These are phyloP conservation scores for Typhlichthys subterraneus DNA, from an alignment of 2,797 vertebrate genomes.

Conservation along the genomic window DNA sequence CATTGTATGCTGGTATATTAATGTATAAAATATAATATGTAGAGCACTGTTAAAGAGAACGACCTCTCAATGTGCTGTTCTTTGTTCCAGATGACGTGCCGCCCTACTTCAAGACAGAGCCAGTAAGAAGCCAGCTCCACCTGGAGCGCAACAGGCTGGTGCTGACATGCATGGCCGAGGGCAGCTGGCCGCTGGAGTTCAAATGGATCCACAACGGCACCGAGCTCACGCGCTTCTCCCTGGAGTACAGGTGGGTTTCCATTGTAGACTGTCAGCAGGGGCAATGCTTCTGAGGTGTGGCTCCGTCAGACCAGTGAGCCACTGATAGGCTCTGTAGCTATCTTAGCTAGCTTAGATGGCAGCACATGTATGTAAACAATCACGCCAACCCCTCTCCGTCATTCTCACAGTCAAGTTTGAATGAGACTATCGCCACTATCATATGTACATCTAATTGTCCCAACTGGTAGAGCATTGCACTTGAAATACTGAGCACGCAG, in stretches of 20 bases:
- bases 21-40: background rate
- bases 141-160: slow-evolving; percentile 96
- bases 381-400: no score
- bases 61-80: background rate
- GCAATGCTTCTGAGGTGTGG: no score
- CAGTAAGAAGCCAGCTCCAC: slow-evolving; percentile 90
- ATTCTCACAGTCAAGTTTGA: no score
- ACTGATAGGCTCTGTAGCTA: no score
- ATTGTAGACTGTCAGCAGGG: no score
- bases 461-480: no score
- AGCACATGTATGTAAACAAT: no score
- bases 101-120: slow-evolving; percentile 97
- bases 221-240: slow-evolving; percentile 92
- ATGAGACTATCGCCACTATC: no score
- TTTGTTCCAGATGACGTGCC: slow-evolving; percentile 87
- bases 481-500: no score
- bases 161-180: slow-evolving; percentile 97
- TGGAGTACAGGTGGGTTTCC: slow-evolving; percentile 90
- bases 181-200: slow-evolving; percentile 98
- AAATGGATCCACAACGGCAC: slow-evolving; percentile 94
- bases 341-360: no score
- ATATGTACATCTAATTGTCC: no score
- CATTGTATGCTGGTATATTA: background rate
- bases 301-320: no score
- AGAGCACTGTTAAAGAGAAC: background rate